These are phyloP conservation scores for Apteryx owenii DNA, from an alignment of 2,113 vertebrate species.

Conservation along the genomic window DNA sequence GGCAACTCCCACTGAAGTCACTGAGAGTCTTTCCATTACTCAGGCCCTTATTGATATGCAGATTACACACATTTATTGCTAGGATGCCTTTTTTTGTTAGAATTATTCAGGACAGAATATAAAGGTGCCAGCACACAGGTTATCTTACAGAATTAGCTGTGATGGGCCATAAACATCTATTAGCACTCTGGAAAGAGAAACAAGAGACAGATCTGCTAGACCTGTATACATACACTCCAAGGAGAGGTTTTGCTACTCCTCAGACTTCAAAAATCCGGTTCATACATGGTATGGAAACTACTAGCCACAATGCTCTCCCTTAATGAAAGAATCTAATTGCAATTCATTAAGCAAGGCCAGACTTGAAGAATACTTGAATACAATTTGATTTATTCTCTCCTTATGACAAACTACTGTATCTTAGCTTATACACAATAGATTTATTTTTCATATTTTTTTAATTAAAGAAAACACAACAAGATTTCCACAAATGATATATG, in stretches of 20 bases:
- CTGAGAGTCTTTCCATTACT: not conserved
- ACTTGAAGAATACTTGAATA: not conserved
- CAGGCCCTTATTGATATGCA: not conserved
- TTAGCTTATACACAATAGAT: not conserved
- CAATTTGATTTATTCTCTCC: not conserved
- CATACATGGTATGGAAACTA: not conserved
- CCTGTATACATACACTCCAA: rapidly evolving
- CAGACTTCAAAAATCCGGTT: not conserved
- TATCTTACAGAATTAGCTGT: not conserved
- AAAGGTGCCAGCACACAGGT: not conserved
- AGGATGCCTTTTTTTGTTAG: not conserved
- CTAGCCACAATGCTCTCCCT: rapidly evolving
- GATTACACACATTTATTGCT: not conserved
- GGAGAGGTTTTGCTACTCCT: not conserved
- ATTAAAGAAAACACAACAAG: not conserved
- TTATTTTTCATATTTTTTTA: not conserved
- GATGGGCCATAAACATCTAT: not conserved
- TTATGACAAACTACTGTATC: not conserved
- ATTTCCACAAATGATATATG: not conserved
- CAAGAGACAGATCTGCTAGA: not conserved
- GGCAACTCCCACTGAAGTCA: not conserved
- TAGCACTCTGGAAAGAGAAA: not conserved
- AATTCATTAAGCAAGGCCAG: not conserved
- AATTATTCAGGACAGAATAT: not conserved
- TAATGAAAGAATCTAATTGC: not conserved